Evolutionary conservation across 2,888 invertebrate species (phyloP).

Genomic region (Amaurobius ferox): DNA sequence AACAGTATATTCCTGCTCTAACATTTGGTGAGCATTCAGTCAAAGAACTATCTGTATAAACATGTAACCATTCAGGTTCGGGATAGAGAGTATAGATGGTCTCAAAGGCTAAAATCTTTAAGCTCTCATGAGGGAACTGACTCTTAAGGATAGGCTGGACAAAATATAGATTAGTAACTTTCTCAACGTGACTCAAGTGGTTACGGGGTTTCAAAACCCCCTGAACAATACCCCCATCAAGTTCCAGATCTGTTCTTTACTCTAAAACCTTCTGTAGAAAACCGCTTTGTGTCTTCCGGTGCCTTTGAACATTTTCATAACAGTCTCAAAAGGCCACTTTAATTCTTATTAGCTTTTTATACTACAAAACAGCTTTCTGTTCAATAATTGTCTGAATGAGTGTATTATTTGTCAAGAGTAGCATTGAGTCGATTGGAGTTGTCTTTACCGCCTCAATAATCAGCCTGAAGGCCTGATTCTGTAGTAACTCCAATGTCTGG

Average conservation of each 20-base stretch:
- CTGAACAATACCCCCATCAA: neutral
- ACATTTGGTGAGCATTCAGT: too few species aligned
- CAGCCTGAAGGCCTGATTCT: too few species aligned
- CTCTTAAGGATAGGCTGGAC: too few species aligned
- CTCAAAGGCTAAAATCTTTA: too few species aligned
- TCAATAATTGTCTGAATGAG: neutral
- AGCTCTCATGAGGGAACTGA: too few species aligned
- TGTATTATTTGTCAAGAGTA: constrained; percentile 12
- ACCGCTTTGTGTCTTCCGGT: neutral
- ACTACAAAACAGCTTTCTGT: too few species aligned
- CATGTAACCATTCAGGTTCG: too few species aligned
- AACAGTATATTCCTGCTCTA: too few species aligned
- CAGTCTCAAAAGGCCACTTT: neutral
- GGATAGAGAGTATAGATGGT: too few species aligned
- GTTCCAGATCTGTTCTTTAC: neutral
- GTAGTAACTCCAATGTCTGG: neutral
- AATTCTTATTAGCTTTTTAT: constrained; percentile 6
- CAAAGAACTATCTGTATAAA: too few species aligned
- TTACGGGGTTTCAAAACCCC: neutral
- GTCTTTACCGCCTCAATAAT: constrained; percentile 17
- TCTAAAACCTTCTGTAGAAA: neutral
- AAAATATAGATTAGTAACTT: too few species aligned
- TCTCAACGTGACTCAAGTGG: too few species aligned
- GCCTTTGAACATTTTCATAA: neutral
- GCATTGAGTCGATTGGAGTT: constrained; percentile 13